Base-by-base conservation (phyloP, 2,797 vertebrate genomes). In the Sebastes hubbsi region DNA sequence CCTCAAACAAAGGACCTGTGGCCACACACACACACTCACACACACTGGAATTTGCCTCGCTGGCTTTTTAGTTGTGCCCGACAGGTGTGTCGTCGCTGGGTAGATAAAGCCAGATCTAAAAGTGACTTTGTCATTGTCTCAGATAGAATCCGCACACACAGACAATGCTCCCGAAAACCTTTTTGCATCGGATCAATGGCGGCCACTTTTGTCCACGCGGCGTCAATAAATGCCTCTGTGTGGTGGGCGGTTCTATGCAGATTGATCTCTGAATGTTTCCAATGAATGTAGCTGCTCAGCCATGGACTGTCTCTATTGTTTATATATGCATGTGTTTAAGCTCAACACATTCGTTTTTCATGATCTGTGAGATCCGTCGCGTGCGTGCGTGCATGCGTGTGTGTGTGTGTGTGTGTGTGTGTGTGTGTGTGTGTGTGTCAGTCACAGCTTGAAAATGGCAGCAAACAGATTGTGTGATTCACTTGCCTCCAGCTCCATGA, bases 1-100 rank as follows among this genome's bases (percentile, higher is more conserved):
- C 76, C 85, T 89, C 89, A 88, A 91, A 96, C 94, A 95, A 96
- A 95, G 94, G 87, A 94, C 74, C 88, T 62, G 73, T 73, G 79
- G 80, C 65, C 87, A 81, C 65, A 77, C 24, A 34, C 24, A 34
- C 75, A 75, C 62, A 34, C 61, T 54, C 29, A 30, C 42, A 30
- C 42, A 54, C 65, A 54, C 4, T 3, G 75, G 86, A 87, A 90
- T 88, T 74, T 72, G 80, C 88, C 82, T 65, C 32, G 22, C 66
- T 69, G 70, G 73, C 49, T 84, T 54, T 87, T 76, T 87, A 58
- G 77, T 63, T 46, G 64, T 74, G 64, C 74, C 72, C 82, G 60
- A 83, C 91, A 95, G 92, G 92, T 95, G 85, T 83, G 65, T 74
- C 6, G 14, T 56, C 30, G 60, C 32, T 76, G 46, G n/a, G 67